Evolutionary conservation across 1,140 invertebrate species (phyloP).

Genomic region (Vanessa atalanta): DNA sequence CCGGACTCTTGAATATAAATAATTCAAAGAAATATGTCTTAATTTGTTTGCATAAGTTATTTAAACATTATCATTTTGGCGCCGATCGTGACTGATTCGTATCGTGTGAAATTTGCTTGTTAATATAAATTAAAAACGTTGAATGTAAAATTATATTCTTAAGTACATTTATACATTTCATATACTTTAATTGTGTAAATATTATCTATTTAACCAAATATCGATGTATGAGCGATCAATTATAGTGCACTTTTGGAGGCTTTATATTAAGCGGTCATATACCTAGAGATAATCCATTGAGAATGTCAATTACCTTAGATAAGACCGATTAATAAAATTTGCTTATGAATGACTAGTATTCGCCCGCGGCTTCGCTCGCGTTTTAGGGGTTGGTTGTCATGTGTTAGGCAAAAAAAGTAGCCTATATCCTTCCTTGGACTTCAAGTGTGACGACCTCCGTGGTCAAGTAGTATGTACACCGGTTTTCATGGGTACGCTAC

Average conservation of each 20-base stretch:
- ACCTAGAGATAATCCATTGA: too few relatives aligned
- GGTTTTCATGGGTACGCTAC: too few relatives aligned
- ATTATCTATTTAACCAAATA: not conserved
- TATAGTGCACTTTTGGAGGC: not conserved
- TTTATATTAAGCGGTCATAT: too few relatives aligned
- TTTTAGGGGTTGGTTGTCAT: too few relatives aligned
- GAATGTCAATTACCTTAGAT: too few relatives aligned
- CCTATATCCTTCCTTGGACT: too few relatives aligned
- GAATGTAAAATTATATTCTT: not conserved
- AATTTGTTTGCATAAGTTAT: slow-evolving; percentile 12
- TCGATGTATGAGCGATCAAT: not conserved
- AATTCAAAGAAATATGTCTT: slow-evolving; percentile 3
- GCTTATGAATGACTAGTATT: too few relatives aligned
- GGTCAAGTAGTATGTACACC: too few relatives aligned
- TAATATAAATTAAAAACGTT: slow-evolving; percentile 18
- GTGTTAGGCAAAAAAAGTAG: too few relatives aligned
- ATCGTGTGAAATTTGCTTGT: slow-evolving; percentile 14
- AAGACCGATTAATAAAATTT: too few relatives aligned
- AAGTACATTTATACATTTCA: not conserved
- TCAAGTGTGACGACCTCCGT: too few relatives aligned
- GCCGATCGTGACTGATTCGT: slow-evolving; percentile 13
- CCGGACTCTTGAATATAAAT: not conserved
- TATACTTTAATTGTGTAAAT: not conserved
- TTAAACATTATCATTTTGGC: slow-evolving; percentile 15
- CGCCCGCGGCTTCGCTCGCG: too few relatives aligned